Percentiles rank a stretch among this genome's conserved stretches.
Conservation (phyloP, 2,797 vertebrate genomes). For the Scarus forsteni region DNA sequence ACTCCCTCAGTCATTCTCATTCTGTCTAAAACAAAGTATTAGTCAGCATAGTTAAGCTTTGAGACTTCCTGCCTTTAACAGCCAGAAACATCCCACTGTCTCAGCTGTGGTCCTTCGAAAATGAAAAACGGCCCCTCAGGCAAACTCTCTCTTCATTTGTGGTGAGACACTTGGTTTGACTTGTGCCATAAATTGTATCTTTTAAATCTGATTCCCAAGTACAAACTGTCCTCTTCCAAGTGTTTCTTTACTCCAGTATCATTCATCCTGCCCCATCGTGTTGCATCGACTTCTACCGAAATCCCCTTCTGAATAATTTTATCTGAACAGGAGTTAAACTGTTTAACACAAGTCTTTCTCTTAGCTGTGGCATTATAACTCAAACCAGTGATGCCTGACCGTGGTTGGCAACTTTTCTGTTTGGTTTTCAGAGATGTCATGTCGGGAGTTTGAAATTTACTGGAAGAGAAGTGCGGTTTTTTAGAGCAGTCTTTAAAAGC, state of each 20-base stretch:
- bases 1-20: constrained; percentile 8
- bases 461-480: constrained; percentile 69
- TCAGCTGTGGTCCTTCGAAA: constrained; percentile 4
- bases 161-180: neutral
- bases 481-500: constrained; percentile 52
- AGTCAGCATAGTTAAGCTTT: neutral
- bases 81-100: constrained; percentile 12
- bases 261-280: neutral
- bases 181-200: constrained; percentile 6
- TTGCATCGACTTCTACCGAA: neutral
- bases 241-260: neutral
- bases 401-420: constrained; percentile 31
- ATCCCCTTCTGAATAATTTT: constrained; percentile 7
- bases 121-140: constrained; percentile 11
- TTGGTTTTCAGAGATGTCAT: constrained; percentile 44
- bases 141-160: constrained; percentile 8
- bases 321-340: constrained; percentile 1
- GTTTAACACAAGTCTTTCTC: neutral
- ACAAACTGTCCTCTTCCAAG: constrained; percentile 6
- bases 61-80: constrained; percentile 21
- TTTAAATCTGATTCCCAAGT: constrained; percentile 8
- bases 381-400: constrained; percentile 7
- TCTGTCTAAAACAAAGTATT: constrained; percentile 12
- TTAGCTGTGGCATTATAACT: constrained; percentile 14
- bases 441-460: constrained; percentile 62